phyloP scores from a whole-genome alignment of 1,140 invertebrate genomes.

The Orius insidiosus region DNA sequence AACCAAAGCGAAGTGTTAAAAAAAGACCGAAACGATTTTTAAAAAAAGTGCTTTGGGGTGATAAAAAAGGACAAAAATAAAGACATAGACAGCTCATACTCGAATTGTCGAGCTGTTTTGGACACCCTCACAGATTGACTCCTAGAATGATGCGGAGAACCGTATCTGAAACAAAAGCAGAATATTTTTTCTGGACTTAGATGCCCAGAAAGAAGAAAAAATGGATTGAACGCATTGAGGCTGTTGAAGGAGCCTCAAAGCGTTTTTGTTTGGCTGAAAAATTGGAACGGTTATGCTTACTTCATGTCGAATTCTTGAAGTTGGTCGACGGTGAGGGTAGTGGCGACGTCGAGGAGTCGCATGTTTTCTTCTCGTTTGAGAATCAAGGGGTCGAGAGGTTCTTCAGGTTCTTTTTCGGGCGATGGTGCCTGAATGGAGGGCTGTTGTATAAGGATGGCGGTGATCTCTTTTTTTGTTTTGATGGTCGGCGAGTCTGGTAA shows the following conservation, averaged over 20 bases:
- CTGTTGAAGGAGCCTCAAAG: no score
- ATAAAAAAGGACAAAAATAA: no score
- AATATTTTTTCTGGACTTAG: not conserved
- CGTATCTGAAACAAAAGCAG: slow-evolving; percentile 37
- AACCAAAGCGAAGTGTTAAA: not conserved
- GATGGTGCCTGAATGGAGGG: slow-evolving; percentile 22
- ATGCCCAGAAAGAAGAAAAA: not conserved
- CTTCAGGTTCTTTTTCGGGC: slow-evolving; percentile 15
- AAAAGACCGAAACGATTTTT: no score
- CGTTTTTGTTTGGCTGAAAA: no score
- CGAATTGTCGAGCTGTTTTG: no score
- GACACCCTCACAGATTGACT: slow-evolving; percentile 58
- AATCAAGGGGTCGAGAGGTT: slow-evolving; percentile 5
- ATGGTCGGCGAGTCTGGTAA: slow-evolving; percentile 18
- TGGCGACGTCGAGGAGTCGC: slow-evolving; percentile 56
- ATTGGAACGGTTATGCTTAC: slow-evolving; percentile 28
- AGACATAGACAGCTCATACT: no score
- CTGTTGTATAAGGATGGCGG: slow-evolving; percentile 49
- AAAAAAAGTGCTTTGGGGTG: not conserved
- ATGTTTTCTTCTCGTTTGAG: slow-evolving; percentile 52
- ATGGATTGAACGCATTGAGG: no score
- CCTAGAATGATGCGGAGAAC: slow-evolving; percentile 68
- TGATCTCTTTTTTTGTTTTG: slow-evolving; percentile 10
- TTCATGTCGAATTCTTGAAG: slow-evolving; percentile 72
- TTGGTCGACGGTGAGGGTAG: slow-evolving; percentile 58